Evolutionary conservation across 2,797 vertebrate species (phyloP).

Genomic region (Phoeniculus purpureus): DNA sequence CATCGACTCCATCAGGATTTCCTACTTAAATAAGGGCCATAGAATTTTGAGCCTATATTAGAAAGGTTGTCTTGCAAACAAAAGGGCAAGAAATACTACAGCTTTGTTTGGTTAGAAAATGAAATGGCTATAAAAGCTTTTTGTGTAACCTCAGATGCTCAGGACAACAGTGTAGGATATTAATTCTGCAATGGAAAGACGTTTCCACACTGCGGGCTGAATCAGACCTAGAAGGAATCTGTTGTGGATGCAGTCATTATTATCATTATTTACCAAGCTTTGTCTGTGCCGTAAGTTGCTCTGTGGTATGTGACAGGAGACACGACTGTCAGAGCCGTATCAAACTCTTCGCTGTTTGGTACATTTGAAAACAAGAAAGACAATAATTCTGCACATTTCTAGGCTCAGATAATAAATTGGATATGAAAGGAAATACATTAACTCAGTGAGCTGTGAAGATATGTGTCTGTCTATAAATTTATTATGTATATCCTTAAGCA

Average conservation of each 20-base stretch:
- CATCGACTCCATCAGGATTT: neutral
- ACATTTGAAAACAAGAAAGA: neutral
- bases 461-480: conserved; percentile 51
- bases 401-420: conserved; percentile 27
- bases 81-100: neutral
- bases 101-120: neutral
- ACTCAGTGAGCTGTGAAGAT: conserved; percentile 38
- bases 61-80: conserved; percentile 6
- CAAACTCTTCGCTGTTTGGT: neutral
- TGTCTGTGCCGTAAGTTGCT: neutral
- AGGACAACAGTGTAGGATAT: neutral
- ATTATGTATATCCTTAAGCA: conserved; percentile 51
- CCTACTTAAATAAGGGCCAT: neutral
- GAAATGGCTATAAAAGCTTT: neutral
- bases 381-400: neutral
- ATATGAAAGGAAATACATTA: conserved; percentile 39
- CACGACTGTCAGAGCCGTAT: neutral
- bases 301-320: neutral
- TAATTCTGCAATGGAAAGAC: neutral
- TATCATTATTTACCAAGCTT: conserved; percentile 40
- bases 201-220: neutral
- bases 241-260: conserved; percentile 2
- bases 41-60: neutral
- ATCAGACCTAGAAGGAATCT: neutral
- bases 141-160: neutral